phyloP scores from a whole-genome alignment of 1,140 invertebrate genomes.

The Diabrotica undecimpunctata region DNA sequence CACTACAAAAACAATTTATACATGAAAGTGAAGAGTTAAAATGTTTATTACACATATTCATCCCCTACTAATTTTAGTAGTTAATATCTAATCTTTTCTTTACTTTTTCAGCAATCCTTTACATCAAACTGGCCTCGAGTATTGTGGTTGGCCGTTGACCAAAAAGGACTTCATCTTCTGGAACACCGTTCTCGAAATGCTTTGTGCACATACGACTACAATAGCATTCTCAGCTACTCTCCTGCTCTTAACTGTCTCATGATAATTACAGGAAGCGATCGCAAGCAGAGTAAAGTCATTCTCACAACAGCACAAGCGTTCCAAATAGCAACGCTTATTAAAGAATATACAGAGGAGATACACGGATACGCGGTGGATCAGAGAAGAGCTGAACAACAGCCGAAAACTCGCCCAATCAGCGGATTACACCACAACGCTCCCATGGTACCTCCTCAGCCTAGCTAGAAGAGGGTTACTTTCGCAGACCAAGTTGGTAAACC shows the following conservation, averaged over 20 bases:
- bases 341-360: slow-evolving; percentile 84
- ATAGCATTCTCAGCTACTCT: slow-evolving; percentile 80
- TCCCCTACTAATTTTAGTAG: too few species aligned
- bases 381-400: slow-evolving; percentile 35
- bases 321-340: slow-evolving; percentile 89
- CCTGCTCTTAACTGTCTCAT: slow-evolving; percentile 85
- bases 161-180: slow-evolving; percentile 86
- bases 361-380: slow-evolving; percentile 47
- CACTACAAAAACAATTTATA: too few species aligned
- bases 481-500: slow-evolving; percentile 44
- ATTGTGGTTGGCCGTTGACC: slow-evolving; percentile 89
- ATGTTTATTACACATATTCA: too few species aligned
- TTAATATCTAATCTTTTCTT: background rate
- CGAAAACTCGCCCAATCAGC: slow-evolving; percentile 47
- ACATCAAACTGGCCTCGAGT: slow-evolving; percentile 91
- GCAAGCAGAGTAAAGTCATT: slow-evolving; percentile 84
- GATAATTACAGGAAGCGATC: slow-evolving; percentile 82
- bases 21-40: too few species aligned
- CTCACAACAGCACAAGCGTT: slow-evolving; percentile 58
- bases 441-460: slow-evolving; percentile 48
- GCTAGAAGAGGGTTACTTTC: slow-evolving; percentile 50
- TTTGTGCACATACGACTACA: slow-evolving; percentile 85
- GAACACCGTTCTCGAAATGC: slow-evolving; percentile 84
- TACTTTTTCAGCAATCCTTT: slow-evolving; percentile 76
- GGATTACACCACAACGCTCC: slow-evolving; percentile 50